Evolutionary conservation across 2,888 invertebrate genomes (phyloP).

Genomic region (Thereva unica): DNA sequence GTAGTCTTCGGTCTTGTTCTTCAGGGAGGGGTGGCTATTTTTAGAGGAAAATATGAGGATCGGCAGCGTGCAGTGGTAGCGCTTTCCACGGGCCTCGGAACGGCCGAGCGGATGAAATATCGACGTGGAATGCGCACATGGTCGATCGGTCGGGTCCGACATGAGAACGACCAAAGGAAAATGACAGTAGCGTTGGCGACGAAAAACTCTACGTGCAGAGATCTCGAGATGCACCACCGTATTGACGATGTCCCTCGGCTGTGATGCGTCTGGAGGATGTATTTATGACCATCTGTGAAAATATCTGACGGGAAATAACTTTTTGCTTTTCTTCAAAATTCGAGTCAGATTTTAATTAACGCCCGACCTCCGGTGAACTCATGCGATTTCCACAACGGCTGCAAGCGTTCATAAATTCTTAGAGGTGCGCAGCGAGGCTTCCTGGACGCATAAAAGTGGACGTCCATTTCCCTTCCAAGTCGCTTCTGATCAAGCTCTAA

Average conservation of each 20-base stretch:
- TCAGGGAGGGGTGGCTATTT: conserved; percentile 35
- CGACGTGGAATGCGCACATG: conserved; percentile 29
- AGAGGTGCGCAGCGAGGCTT: too few relatives aligned
- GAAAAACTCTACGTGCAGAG: not conserved
- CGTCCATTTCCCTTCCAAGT: too few relatives aligned
- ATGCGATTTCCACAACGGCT: too few relatives aligned
- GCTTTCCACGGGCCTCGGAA: conserved; percentile 14
- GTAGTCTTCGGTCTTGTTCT: conserved; percentile 7
- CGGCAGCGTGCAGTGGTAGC: conserved; percentile 13
- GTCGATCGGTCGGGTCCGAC: conserved; percentile 17
- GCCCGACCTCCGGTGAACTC: too few relatives aligned
- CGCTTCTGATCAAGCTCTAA: too few relatives aligned
- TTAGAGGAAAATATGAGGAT: conserved; percentile 23
- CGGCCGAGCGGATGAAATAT: conserved; percentile 33
- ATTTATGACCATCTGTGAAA: conserved; percentile 37
- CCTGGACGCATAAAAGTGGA: too few relatives aligned
- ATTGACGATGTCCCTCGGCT: conserved; percentile 23
- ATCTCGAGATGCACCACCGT: not conserved
- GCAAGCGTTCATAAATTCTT: too few relatives aligned
- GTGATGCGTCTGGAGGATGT: conserved; percentile 16
- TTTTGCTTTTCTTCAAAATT: too few relatives aligned
- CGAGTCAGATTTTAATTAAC: too few relatives aligned
- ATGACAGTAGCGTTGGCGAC: conserved; percentile 14
- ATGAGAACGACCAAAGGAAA: conserved; percentile 29
- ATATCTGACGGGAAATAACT: conserved; percentile 12